Evolutionary conservation across 2,797 vertebrate genomes (phyloP).

Genomic region (Podargus strigoides): DNA sequence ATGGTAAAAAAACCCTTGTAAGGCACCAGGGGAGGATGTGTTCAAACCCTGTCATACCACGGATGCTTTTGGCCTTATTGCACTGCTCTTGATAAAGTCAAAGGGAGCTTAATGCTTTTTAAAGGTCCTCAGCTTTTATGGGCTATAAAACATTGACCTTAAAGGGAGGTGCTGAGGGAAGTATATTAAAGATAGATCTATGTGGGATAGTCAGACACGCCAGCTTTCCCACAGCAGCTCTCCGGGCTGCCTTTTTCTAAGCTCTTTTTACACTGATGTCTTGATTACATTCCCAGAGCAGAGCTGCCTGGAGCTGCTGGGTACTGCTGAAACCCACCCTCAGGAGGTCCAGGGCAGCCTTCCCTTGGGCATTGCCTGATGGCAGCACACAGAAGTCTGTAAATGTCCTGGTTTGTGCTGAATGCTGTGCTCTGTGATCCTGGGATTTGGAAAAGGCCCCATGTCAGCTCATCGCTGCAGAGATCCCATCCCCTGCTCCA

Average conservation of each 20-base stretch:
- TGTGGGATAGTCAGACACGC: neutral
- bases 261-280: neutral
- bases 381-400: neutral
- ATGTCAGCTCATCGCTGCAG: rapidly evolving
- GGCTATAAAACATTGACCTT: neutral
- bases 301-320: neutral
- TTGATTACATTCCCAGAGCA: neutral
- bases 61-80: neutral
- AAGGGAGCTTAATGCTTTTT: neutral
- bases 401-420: neutral
- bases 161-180: neutral
- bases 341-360: neutral
- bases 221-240: neutral
- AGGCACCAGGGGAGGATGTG: neutral
- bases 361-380: neutral
- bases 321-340: neutral
- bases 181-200: neutral
- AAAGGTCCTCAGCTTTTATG: slow-evolving; percentile 14
- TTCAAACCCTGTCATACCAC: rapidly evolving
- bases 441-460: rapidly evolving
- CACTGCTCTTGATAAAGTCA: neutral
- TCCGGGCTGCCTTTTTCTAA: neutral
- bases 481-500: neutral
- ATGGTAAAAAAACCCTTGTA: neutral
- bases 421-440: neutral